Percentiles rank a stretch among this genome's conserved stretches.
phyloP scores from a whole-genome alignment of 2,797 vertebrate species.

The Vireo griseus region DNA sequence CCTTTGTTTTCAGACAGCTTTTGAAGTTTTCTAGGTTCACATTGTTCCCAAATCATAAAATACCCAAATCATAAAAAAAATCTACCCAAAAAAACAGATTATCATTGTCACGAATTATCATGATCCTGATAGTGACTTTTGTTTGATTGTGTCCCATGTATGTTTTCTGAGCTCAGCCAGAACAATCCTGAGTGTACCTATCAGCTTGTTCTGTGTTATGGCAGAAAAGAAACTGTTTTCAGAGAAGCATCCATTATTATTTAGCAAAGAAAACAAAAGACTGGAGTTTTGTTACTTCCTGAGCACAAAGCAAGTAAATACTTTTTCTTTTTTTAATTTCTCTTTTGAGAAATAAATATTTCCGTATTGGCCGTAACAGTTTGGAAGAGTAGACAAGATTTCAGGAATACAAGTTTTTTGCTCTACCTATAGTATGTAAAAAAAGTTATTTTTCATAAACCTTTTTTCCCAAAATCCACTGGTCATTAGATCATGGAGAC shows the following conservation, averaged over 20 bases:
- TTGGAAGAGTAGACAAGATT: neutral
- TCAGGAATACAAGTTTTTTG: neutral
- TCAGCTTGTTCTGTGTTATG: neutral
- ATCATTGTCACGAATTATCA: fast-evolving
- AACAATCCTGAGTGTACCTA: neutral
- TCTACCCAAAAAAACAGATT: neutral
- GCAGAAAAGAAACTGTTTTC: neutral
- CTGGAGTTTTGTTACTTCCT: neutral
- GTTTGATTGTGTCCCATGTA: neutral
- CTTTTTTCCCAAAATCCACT: neutral
- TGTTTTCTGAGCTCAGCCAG: neutral
- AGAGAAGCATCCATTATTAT: neutral
- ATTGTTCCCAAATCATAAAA: neutral
- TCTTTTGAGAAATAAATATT: neutral
- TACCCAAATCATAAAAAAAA: neutral
- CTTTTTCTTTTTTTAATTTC: neutral
- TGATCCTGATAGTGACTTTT: neutral
- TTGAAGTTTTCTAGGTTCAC: neutral
- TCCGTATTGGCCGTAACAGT: neutral
- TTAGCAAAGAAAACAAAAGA: neutral
- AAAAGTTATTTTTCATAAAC: neutral
- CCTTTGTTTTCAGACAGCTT: neutral
- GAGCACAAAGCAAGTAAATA: neutral
- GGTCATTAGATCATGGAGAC: neutral
- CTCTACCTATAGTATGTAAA: neutral